These are phyloP conservation scores for Drosophila mulleri DNA, from an alignment of 2,888 invertebrate species.

Conservation along the genomic window DNA sequence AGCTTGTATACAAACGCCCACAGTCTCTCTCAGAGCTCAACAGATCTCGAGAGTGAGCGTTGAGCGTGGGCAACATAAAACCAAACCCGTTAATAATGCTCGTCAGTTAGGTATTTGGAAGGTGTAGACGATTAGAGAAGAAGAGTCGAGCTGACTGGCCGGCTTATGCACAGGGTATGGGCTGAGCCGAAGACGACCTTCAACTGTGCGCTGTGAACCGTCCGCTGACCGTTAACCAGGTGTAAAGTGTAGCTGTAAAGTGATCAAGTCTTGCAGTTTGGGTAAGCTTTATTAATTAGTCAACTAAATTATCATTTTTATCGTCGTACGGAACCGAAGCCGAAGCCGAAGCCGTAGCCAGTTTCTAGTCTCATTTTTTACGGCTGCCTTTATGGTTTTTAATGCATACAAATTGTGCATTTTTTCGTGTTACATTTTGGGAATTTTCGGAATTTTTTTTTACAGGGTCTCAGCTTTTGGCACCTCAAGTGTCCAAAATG, in stretches of 20 bases:
- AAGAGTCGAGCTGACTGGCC: background rate
- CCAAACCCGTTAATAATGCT: background rate
- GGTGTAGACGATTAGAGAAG: background rate
- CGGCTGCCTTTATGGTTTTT: background rate
- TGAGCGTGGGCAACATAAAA: background rate
- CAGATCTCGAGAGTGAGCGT: background rate
- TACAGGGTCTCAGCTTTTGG: conserved; percentile 51
- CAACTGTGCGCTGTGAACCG: conserved; percentile 29
- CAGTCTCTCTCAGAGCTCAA: background rate
- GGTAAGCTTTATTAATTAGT: conserved; percentile 38
- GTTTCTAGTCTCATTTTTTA: conserved; percentile 15
- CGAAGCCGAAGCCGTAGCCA: conserved; percentile 9
- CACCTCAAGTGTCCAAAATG: conserved; percentile 17
- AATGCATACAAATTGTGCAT: conserved; percentile 14
- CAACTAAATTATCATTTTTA: conserved; percentile 39
- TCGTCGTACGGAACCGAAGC: background rate
- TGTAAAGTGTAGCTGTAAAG: conserved; percentile 43
- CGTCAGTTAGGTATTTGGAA: background rate
- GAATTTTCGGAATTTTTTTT: conserved; percentile 11
- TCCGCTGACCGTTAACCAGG: conserved; percentile 32
- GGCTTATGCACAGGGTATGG: background rate
- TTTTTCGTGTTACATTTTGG: conserved; percentile 25
- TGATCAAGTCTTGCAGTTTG: conserved; percentile 2
- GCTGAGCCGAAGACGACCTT: conserved; percentile 19
- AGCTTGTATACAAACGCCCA: background rate